phyloP scores from a whole-genome alignment of 2,888 invertebrate species.

The Leptinotarsa juncta region DNA sequence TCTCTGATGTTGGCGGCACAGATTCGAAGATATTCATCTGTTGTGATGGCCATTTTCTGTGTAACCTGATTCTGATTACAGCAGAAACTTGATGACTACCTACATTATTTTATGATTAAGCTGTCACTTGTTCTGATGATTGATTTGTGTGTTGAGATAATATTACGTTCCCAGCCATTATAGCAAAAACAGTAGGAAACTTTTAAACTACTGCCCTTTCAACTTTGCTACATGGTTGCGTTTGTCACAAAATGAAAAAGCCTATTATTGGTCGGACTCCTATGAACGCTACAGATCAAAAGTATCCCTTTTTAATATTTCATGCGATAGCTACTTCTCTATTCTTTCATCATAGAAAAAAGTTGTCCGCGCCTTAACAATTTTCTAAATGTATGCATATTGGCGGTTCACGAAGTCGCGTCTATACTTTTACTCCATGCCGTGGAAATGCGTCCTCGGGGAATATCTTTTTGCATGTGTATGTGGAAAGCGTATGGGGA shows the following conservation, averaged over 20 bases:
- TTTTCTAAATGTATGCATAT: conserved; percentile 27
- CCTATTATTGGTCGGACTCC: neutral
- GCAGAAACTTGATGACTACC: too few species aligned
- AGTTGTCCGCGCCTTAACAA: neutral
- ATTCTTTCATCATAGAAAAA: conserved; percentile 19
- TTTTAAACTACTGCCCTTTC: too few species aligned
- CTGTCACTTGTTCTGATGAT: too few species aligned
- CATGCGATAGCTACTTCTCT: conserved; percentile 1
- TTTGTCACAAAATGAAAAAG: too few species aligned
- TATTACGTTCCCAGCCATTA: too few species aligned
- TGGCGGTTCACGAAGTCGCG: conserved; percentile 42
- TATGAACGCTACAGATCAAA: neutral
- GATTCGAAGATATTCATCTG: conserved; percentile 84
- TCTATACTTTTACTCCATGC: conserved; percentile 38
- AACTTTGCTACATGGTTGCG: too few species aligned
- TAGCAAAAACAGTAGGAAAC: too few species aligned
- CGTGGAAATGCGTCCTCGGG: conserved; percentile 39
- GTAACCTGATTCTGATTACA: too few species aligned
- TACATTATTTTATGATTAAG: too few species aligned
- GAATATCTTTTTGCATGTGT: conserved; percentile 35
- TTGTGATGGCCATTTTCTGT: conserved; percentile 66
- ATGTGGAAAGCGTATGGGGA: conserved; percentile 37
- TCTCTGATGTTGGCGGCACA: conserved; percentile 79
- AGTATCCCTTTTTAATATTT: neutral
- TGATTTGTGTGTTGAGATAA: too few species aligned